These are phyloP conservation scores for Xenopus laevis DNA, from an alignment of 2,113 vertebrate species.

Conservation along the genomic window DNA sequence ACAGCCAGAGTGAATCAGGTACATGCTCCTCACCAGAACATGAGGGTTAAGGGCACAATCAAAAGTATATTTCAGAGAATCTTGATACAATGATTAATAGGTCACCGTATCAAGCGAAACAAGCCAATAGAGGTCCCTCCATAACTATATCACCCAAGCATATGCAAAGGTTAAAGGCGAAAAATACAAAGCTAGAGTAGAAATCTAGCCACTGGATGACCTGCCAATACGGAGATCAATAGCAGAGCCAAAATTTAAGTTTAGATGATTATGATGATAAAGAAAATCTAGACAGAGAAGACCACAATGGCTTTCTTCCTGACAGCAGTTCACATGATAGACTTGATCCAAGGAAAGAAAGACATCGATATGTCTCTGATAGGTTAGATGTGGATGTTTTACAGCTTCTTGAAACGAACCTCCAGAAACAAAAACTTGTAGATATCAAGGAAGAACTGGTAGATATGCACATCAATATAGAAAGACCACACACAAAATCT, in stretches of 20 bases:
- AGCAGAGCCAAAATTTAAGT: not conserved
- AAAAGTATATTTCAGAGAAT: not conserved
- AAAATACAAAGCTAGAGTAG: constrained; percentile 1
- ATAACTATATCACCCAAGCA: constrained; percentile 1
- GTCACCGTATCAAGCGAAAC: not conserved
- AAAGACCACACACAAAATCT: constrained; percentile 7
- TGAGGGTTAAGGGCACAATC: not conserved
- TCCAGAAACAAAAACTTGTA: constrained; percentile 34
- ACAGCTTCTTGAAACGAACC: constrained; percentile 33
- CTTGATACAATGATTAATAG: not conserved
- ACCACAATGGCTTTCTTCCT: not conserved
- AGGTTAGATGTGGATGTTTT: constrained; percentile 31
- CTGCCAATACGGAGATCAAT: not conserved
- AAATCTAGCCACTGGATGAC: not conserved
- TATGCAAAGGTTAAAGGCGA: not conserved
- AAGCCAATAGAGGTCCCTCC: not conserved
- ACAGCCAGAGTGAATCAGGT: not conserved
- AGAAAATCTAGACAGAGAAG: constrained; percentile 19
- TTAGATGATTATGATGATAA: constrained; percentile 11
- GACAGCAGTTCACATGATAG: constrained; percentile 6
- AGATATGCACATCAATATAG: constrained; percentile 36
- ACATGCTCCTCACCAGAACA: not conserved
- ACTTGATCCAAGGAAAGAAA: constrained; percentile 26
- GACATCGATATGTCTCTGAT: constrained; percentile 32
- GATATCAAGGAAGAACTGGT: constrained; percentile 37